A percentile compares a stretch with the other conserved stretches of the same genome.
phyloP scores from a whole-genome alignment of 2,888 invertebrate genomes.

The Drosophila rubida region DNA sequence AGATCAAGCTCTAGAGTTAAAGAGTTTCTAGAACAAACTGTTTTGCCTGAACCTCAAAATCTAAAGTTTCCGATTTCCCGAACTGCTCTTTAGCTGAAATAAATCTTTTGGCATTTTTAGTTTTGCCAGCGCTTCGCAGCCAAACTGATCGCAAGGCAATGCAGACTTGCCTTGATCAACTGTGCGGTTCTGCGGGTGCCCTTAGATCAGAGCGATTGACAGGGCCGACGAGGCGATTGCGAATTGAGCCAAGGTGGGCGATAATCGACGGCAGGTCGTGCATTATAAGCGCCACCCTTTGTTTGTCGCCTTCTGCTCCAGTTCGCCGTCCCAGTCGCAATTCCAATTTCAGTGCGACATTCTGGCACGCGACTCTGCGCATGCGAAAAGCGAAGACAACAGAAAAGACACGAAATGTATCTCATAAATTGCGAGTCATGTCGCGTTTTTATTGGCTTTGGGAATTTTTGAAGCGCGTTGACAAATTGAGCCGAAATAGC shows the following conservation, averaged over 20 bases:
- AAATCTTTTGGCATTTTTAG: too few species aligned
- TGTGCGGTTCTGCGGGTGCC: conserved; percentile 8
- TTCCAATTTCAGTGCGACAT: conserved; percentile 1
- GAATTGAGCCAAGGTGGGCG: conserved; percentile 57
- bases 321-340: neutral
- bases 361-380: conserved; percentile 50
- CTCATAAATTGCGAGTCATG: conserved; percentile 61
- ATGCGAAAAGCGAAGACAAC: conserved; percentile 18
- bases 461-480: conserved; percentile 27
- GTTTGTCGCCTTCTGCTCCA: neutral
- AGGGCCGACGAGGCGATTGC: conserved; percentile 27
- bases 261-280: conserved; percentile 31
- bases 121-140: too few species aligned
- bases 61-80: too few species aligned
- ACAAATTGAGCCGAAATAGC: conserved; percentile 54
- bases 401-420: conserved; percentile 15
- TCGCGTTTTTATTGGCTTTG: conserved; percentile 48
- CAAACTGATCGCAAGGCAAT: too few species aligned
- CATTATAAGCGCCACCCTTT: conserved; percentile 46
- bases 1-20: too few species aligned
- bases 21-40: too few species aligned
- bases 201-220: conserved; percentile 21
- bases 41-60: too few species aligned
- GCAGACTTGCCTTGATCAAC: too few species aligned
- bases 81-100: too few species aligned